These are phyloP conservation scores for Drosophila eugracilis DNA, from an alignment of 1,140 invertebrate genomes.

Conservation along the genomic window DNA sequence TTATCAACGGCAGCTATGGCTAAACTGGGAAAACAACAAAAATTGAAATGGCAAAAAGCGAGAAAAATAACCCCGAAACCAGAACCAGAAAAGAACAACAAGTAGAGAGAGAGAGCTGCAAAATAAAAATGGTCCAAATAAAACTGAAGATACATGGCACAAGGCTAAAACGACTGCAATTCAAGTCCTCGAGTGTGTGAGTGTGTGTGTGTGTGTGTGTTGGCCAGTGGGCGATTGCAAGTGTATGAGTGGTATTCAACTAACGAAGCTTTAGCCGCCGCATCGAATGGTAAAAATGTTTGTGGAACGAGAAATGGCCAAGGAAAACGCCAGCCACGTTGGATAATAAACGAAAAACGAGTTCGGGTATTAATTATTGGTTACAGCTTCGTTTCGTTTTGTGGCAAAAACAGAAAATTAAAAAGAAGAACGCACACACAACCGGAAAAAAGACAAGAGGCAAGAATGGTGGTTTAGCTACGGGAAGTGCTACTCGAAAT, in stretches of 20 bases:
- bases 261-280: constrained; percentile 63
- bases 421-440: constrained; percentile 14
- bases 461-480: background rate
- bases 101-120: constrained; percentile 48
- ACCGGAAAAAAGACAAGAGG: background rate
- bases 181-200: constrained; percentile 42
- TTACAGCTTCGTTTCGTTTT: constrained; percentile 62
- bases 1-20: constrained; percentile 64
- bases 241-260: constrained; percentile 44
- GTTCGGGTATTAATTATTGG: constrained; percentile 74
- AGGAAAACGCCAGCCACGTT: constrained; percentile 36
- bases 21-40: constrained; percentile 34
- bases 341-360: constrained; percentile 68
- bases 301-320: constrained; percentile 22
- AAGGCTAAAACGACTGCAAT: constrained; percentile 68
- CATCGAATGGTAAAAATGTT: constrained; percentile 42
- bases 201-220: constrained; percentile 7
- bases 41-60: constrained; percentile 16
- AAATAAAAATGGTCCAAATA: constrained; percentile 43
- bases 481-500: background rate
- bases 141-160: constrained; percentile 68
- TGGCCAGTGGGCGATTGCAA: constrained; percentile 14
- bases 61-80: constrained; percentile 33
- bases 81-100: constrained; percentile 56
- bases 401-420: constrained; percentile 34